Evolutionary conservation across 1,140 invertebrate genomes (phyloP).

Genomic region (Chelonus insularis): DNA sequence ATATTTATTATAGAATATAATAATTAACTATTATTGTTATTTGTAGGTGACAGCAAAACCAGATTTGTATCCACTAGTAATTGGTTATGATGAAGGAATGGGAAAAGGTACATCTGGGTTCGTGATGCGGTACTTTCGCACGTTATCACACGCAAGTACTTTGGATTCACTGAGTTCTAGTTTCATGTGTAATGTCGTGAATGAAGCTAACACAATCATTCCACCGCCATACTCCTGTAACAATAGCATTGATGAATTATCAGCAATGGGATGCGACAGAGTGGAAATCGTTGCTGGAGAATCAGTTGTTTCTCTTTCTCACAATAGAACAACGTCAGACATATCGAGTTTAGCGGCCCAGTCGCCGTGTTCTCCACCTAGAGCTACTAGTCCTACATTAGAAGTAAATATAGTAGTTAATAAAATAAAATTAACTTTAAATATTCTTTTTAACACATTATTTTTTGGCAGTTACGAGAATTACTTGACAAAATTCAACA

Average conservation of each 20-base stretch:
- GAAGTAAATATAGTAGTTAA: constrained; percentile 58
- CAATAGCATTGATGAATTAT: constrained; percentile 70
- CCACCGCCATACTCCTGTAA: constrained; percentile 81
- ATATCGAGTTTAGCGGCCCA: constrained; percentile 67
- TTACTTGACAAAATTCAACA: constrained; percentile 71
- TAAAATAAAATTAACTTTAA: neutral
- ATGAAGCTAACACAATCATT: constrained; percentile 78
- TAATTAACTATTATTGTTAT: no score
- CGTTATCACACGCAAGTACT: constrained; percentile 78
- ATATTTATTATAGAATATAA: no score
- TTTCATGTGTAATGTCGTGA: constrained; percentile 78
- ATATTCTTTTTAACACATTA: no score
- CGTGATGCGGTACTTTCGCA: constrained; percentile 82
- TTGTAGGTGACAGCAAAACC: constrained; percentile 81
- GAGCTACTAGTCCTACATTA: constrained; percentile 76
- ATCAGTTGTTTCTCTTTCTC: constrained; percentile 54
- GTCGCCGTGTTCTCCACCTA: constrained; percentile 72
- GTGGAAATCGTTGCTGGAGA: constrained; percentile 44
- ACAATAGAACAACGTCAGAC: constrained; percentile 67
- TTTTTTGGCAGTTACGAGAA: constrained; percentile 58
- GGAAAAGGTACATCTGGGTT: constrained; percentile 74
- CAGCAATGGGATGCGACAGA: constrained; percentile 49
- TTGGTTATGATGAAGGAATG: constrained; percentile 72
- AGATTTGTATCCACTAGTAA: constrained; percentile 80
- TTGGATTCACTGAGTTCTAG: constrained; percentile 80